phyloP scores from a whole-genome alignment of 2,113 vertebrate species.

The Phalacrocorax carbo region DNA sequence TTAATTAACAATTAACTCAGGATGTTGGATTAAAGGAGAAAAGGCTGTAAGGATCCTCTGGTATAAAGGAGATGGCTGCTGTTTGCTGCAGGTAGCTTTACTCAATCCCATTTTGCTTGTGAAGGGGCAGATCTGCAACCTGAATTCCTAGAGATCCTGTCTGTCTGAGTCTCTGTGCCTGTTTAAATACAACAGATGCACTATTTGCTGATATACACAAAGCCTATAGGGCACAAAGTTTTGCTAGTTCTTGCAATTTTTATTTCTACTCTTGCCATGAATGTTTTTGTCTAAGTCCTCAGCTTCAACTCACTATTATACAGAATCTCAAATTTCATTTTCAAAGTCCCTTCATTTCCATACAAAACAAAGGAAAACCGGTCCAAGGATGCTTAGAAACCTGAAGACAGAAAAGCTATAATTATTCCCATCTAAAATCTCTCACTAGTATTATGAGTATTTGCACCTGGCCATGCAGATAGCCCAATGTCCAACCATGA shows the following conservation, averaged over 20 bases:
- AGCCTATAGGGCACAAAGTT: neutral
- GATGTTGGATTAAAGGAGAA: neutral
- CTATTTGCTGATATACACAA: neutral
- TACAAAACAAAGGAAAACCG: neutral
- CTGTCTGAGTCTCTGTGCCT: neutral
- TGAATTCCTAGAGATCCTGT: neutral
- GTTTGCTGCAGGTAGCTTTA: neutral
- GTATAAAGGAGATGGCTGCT: neutral
- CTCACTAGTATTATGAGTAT: neutral
- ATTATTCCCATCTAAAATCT: neutral
- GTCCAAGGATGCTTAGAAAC: neutral
- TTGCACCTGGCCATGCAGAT: neutral
- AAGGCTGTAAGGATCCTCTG: neutral
- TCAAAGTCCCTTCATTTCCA: neutral
- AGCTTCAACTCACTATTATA: neutral
- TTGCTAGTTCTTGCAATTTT: neutral
- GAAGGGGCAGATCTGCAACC: neutral
- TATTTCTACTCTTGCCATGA: neutral
- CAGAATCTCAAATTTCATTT: neutral
- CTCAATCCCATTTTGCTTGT: neutral
- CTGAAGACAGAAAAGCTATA: neutral
- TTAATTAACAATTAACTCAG: slow-evolving; percentile 23
- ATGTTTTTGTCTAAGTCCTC: neutral
- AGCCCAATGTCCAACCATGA: rapidly evolving
- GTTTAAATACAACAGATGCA: neutral